These are phyloP conservation scores for Nasonia giraulti DNA, from an alignment of 1,140 invertebrate species.

Conservation along the genomic window DNA sequence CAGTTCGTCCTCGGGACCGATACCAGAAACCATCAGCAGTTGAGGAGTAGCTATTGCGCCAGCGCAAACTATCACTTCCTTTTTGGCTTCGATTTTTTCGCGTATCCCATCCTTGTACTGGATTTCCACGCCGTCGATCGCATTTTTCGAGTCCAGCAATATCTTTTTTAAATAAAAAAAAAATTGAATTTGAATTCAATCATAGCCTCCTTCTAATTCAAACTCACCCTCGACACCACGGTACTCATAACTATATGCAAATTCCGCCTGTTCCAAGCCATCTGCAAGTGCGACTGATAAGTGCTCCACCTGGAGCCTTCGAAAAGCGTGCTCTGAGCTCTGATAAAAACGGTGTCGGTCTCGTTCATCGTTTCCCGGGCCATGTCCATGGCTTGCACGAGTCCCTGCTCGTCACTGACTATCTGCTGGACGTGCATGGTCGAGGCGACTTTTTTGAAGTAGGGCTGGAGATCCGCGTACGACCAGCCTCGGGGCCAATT, in stretches of 20 bases:
- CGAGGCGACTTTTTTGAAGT: constrained; percentile 72
- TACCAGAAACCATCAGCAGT: constrained; percentile 82
- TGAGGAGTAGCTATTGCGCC: constrained; percentile 83
- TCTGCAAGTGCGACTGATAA: constrained; percentile 80
- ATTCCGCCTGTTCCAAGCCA: constrained; percentile 80
- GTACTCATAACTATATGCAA: constrained; percentile 82
- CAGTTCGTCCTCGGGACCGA: constrained; percentile 76
- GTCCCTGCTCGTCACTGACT: constrained; percentile 54
- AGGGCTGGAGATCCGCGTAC: constrained; percentile 73
- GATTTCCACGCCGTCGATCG: constrained; percentile 74
- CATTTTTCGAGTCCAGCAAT: constrained; percentile 57
- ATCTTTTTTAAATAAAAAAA: constrained; percentile 55
- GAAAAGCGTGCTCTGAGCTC: constrained; percentile 76
- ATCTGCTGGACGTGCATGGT: constrained; percentile 72
- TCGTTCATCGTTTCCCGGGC: constrained; percentile 61
- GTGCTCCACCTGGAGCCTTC: constrained; percentile 82
- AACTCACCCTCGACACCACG: constrained; percentile 75
- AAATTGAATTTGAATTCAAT: constrained; percentile 31
- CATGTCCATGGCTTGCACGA: constrained; percentile 57
- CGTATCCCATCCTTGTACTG: constrained; percentile 67
- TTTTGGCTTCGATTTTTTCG: constrained; percentile 75
- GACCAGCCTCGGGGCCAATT: constrained; percentile 79
- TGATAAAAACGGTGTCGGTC: constrained; percentile 69
- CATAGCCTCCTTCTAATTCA: background rate
- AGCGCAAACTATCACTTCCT: constrained; percentile 82